Evolutionary conservation across 2,797 vertebrate species (phyloP), one percentile per base, ranked within the genome.

Genomic region (Oryzias sinensis): DNA sequence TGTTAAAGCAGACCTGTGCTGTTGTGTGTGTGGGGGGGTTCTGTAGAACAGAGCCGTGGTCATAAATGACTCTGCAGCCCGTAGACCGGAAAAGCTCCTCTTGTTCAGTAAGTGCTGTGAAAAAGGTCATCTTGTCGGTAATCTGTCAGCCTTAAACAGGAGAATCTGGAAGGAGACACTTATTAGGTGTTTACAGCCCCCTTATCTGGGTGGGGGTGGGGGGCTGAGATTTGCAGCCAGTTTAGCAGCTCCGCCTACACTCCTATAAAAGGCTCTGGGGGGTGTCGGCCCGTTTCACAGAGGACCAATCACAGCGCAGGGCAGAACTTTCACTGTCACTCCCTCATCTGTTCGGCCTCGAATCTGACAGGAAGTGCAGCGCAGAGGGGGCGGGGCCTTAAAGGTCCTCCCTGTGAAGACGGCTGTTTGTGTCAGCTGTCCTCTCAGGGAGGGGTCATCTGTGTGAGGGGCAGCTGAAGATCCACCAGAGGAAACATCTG

Each of bases 261-360:
- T 1, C 41, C 65, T n/a, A 59, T 27, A 7, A 27, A 27, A 53
- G 5, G 55, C 56, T 65, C 78, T n/a, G 61, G 53, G 33, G 15
- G 62, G 69, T 72, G 53, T 89, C 84, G 83, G 84, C 83, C 71
- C 58, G 72, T 72, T 73, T 67, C 70, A 8, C 45, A 53, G 59
- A 70, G 51, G 59, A 40, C 25, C 41, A 27, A 27, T 27, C 6
- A 27, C 27, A 27, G 27, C 6, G 27, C 27, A 27, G 27, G 7
- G 27, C 27, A 27, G 27, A 27, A 27, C 27, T 7, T 27, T 27
- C 6, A 27, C 27, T 6, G 27, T 27, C 27, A 27, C 27, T 27
- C 27, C 20, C 27, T 27, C 5, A 7, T 27, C 27, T 27, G 27
- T 27, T 2, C 27, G 5, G 5, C 27, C 27, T 27, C 27, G 60